Evolutionary conservation across 2,797 vertebrate genomes (phyloP).

Genomic region (Furcifer pardalis): DNA sequence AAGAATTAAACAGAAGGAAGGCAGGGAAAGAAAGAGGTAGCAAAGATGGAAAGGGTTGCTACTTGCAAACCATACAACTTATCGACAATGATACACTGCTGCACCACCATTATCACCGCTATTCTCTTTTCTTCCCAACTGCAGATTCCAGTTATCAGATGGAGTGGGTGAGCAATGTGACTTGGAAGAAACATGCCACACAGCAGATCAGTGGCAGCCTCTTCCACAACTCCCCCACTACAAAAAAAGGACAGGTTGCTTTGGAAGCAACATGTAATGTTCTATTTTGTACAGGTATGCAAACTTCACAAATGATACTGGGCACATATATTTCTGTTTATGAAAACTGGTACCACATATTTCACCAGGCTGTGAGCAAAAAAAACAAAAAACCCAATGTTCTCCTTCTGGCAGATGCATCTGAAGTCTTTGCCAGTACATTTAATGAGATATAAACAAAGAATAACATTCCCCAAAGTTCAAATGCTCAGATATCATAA

Average conservation of each 20-base stretch:
- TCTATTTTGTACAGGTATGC: neutral
- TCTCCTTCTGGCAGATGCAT: neutral
- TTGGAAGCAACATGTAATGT: neutral
- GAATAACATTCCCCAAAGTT: slow-evolving; percentile 10
- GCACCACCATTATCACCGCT: neutral
- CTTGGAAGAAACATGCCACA: neutral
- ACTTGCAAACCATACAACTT: neutral
- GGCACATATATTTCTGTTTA: neutral
- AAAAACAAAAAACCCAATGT: neutral
- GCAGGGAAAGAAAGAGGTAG: neutral
- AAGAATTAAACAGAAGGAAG: neutral
- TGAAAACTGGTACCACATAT: neutral
- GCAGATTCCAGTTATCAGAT: neutral
- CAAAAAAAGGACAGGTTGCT: neutral
- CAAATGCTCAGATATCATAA: slow-evolving; percentile 19
- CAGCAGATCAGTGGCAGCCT: neutral
- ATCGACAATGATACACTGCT: too few species aligned
- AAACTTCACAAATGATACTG: neutral
- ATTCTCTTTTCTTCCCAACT: too few species aligned
- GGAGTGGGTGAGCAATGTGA: neutral
- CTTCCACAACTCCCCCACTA: neutral
- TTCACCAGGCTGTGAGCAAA: neutral
- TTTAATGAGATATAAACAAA: slow-evolving; percentile 38
- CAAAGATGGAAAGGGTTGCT: neutral
- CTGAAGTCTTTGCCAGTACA: slow-evolving; percentile 22